Evolutionary conservation across 2,888 invertebrate species (phyloP).

Genomic region (Acleris sparsana): DNA sequence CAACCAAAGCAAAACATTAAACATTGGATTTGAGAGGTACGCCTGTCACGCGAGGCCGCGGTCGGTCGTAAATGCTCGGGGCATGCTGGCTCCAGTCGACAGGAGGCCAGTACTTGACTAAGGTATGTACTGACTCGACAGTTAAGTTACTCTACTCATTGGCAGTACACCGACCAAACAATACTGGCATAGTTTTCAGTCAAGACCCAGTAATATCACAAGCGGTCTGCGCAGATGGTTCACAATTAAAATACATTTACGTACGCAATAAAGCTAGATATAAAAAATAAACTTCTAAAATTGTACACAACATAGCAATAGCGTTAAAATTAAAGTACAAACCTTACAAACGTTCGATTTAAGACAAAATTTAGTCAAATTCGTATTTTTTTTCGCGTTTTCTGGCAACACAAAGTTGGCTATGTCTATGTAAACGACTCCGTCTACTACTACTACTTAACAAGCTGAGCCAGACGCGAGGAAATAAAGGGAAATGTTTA

Average conservation of each 20-base stretch:
- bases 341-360: conserved; percentile 36
- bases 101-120: conserved; percentile 54
- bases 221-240: conserved; percentile 27
- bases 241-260: conserved; percentile 40
- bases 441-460: conserved; percentile 22
- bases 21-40: conserved; percentile 76
- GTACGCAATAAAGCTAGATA: conserved; percentile 49
- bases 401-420: conserved; percentile 39
- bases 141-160: conserved; percentile 67
- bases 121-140: conserved; percentile 60
- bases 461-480: conserved; percentile 43
- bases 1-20: conserved; percentile 82
- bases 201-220: conserved; percentile 33
- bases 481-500: conserved; percentile 23
- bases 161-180: conserved; percentile 54
- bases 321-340: conserved; percentile 53
- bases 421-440: conserved; percentile 31
- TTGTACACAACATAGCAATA: conserved; percentile 64
- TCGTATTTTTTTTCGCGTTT: conserved; percentile 34
- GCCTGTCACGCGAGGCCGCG: conserved; percentile 62
- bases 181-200: conserved; percentile 36
- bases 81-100: conserved; percentile 46
- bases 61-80: conserved; percentile 72
- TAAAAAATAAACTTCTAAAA: conserved; percentile 75
- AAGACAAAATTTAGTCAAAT: conserved; percentile 41